Base-by-base conservation (phyloP, 2,888 invertebrate genomes). In the Himalopsyche japonica region DNA sequence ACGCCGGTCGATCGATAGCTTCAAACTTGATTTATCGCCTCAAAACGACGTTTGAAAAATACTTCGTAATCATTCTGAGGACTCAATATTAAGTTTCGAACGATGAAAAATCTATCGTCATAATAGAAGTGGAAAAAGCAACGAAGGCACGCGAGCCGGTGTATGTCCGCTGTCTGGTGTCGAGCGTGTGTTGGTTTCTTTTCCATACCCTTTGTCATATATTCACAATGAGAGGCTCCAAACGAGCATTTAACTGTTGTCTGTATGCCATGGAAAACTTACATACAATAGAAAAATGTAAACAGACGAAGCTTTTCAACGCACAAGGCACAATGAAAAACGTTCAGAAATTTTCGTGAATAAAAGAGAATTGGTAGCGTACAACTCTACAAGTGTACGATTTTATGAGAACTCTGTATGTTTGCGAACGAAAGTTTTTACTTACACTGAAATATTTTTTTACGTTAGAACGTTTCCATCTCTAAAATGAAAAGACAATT, bases 191-290 rank as follows among this genome's bases (percentile, higher is more conserved):
- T 70, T 70, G 70, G 70, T 70, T 27, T 70, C 27, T 30, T 70
- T 70, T 70, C 15, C 27, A 30, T 30, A 70, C 12, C 30, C 70
- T 70, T 70, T 70, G 70, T 70, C 70, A 15, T 70, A 70, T 70
- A 70, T 70, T 64, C 32, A 84, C 82, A 84, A 84, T 84, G 81
- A 79, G 48, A 79, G 18, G 47, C 79, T 32, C 70, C 79, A 84
- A 84, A 84, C 81, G 84, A 79, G 82, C 70, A 79, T 84, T 84
- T 84, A 84, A 84, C 82, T 70, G 70, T 70, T 70, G 70, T 70
- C 82, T 84, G 82, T 82, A 84, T 82, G 78, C 32, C 84, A 80
- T 70, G 82, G 79, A 84, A 84, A 84, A 84, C 27, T 70, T 70
- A 70, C 82, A 47, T 12, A 84, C 78, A 81, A 84, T 81, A 81